Percentiles rank a stretch among this genome's conserved stretches.
phyloP scores from a whole-genome alignment of 2,888 invertebrate species.

The Argyresthia goedartella region DNA sequence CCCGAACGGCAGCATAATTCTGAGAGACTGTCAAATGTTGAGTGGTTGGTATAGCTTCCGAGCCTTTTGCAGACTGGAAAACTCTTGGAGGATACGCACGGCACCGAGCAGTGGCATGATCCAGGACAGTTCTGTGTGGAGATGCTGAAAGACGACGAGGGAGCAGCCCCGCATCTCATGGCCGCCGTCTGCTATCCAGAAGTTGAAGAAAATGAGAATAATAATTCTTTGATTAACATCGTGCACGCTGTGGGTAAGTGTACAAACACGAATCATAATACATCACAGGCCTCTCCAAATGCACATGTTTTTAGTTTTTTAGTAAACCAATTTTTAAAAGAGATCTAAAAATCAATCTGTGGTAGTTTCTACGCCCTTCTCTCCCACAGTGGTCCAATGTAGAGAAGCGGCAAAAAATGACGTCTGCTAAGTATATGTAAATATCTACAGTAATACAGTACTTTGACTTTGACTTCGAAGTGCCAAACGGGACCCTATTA shows the following conservation, averaged over 20 bases:
- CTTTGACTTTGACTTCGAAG: too few relatives aligned
- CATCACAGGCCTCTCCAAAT: not conserved
- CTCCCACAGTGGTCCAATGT: too few relatives aligned
- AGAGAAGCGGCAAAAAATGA: too few relatives aligned
- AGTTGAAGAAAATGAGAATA: slow-evolving; percentile 19
- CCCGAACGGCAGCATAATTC: too few relatives aligned
- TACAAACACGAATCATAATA: slow-evolving; percentile 3
- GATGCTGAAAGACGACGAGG: slow-evolving; percentile 24
- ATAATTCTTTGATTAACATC: slow-evolving; percentile 34
- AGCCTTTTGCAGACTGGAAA: slow-evolving; percentile 40
- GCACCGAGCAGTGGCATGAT: slow-evolving; percentile 31
- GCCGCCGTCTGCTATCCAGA: slow-evolving; percentile 46
- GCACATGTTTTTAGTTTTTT: not conserved
- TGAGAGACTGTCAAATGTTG: too few relatives aligned
- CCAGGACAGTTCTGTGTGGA: slow-evolving; percentile 41
- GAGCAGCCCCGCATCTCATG: slow-evolving; percentile 25
- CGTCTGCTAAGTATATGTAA: too few relatives aligned
- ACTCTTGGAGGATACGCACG: slow-evolving; percentile 31
- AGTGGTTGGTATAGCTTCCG: not conserved
- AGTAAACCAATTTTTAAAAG: too few relatives aligned
- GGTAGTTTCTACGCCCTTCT: too few relatives aligned
- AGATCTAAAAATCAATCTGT: too few relatives aligned
- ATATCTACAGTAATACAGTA: too few relatives aligned
- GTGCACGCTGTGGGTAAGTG: slow-evolving; percentile 49
- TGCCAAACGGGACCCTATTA: too few relatives aligned